phyloP scores from a whole-genome alignment of 2,888 invertebrate species.

The Cylloceria caligata region DNA sequence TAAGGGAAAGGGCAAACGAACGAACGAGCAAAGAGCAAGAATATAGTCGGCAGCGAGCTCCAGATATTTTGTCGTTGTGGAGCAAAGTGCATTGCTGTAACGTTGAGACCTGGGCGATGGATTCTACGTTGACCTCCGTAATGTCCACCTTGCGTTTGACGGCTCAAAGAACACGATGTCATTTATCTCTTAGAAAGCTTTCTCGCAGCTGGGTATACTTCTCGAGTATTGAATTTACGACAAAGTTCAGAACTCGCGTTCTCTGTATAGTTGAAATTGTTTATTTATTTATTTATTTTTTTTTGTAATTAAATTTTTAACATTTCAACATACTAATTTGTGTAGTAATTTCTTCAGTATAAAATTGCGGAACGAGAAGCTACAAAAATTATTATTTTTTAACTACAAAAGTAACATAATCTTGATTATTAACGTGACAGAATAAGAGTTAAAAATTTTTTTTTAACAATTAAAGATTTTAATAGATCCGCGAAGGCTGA shows the following conservation, averaged over 20 bases:
- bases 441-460: too few relatives aligned
- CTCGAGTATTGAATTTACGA: background rate
- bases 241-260: background rate
- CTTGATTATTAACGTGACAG: background rate
- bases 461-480: too few relatives aligned
- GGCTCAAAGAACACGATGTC: background rate
- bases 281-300: background rate
- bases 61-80: background rate
- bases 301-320: background rate
- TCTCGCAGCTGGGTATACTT: background rate
- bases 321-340: too few relatives aligned
- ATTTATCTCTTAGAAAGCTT: slow-evolving; percentile 4
- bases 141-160: slow-evolving; percentile 3
- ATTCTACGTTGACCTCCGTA: slow-evolving; percentile 28
- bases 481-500: too few relatives aligned
- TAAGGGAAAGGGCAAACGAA: slow-evolving; percentile 12
- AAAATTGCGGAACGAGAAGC: too few relatives aligned
- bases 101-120: slow-evolving; percentile 1
- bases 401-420: too few relatives aligned
- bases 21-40: slow-evolving; percentile 9
- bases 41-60: background rate
- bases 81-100: slow-evolving; percentile 35
- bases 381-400: too few relatives aligned
- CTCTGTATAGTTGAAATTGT: background rate
- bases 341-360: too few relatives aligned